Conservation (phyloP, 2,113 vertebrate species). For the Dicrurus megarhynchus region DNA sequence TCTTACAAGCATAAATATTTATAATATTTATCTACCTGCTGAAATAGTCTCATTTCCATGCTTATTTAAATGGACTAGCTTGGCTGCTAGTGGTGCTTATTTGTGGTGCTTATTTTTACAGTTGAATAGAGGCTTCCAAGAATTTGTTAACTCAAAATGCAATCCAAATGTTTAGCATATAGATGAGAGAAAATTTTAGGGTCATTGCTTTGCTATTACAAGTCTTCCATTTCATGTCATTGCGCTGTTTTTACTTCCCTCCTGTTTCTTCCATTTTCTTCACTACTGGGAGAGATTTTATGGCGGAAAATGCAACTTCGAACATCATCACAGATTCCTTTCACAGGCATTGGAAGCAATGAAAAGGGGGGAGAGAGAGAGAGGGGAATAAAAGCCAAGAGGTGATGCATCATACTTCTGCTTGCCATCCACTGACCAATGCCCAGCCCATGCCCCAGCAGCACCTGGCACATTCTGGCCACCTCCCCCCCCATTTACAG, state of each 20-base stretch:
- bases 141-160: conserved; percentile 46
- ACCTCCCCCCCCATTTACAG: not conserved
- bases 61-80: conserved; percentile 32
- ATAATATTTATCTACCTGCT: not conserved
- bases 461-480: not conserved
- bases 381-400: not conserved
- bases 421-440: not conserved
- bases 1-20: conserved; percentile 41
- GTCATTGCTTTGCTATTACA: not conserved
- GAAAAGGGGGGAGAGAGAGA: not conserved
- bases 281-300: not conserved
- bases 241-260: not conserved
- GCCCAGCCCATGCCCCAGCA: not conserved
- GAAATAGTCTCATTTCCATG: conserved; percentile 42
- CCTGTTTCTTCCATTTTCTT: not conserved
- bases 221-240: not conserved
- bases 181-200: conserved; percentile 43
- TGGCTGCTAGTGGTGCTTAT: not conserved
- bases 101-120: conserved; percentile 25
- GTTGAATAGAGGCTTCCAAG: not conserved
- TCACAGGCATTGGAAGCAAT: not conserved
- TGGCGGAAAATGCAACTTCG: not conserved
- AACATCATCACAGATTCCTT: not conserved
- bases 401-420: not conserved
- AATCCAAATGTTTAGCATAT: conserved; percentile 58